Base-by-base conservation (phyloP, 1,140 invertebrate genomes). In the Armadillidium nasatum region DNA sequence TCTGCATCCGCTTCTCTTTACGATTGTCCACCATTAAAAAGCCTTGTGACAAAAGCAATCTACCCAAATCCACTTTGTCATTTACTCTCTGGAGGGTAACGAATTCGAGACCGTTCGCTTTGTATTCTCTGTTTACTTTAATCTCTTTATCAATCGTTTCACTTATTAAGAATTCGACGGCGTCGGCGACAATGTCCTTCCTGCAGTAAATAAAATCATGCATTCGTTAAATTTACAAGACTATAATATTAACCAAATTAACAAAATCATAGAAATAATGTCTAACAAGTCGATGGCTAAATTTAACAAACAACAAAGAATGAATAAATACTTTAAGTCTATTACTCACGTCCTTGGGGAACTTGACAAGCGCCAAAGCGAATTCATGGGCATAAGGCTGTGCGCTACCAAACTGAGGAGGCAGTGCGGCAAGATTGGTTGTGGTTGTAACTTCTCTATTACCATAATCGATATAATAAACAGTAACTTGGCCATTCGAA, bases 401-500 rank as follows among this genome's bases (percentile, higher is more conserved):
- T 44, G 95, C 90, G 19, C 86, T 84, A 4, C 87, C 85, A 81
- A 93, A 96, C 46, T 83, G 82, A 4, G 83, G 77, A 0, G 96
- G 95, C 69, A 99, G 85, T 19, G 88, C 85, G 43, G 94, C 94
- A 77, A 92, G 88, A 54, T 89, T 87, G 9, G 69, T 22, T 9
- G 75, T 22, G 15, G 72, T 67, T 10, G 75, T 80, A 6, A 76
- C 69, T 75, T 78, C 91, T 82, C 91, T 88, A 83, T 99, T 99
- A 80, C 97, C 97, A 85, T 97, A 99, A 85, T 99, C 97, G 81
- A 99, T 90, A 85, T 96, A 99, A 44, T 93, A 87, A 6, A 97
- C 90, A 69, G 87, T 87, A 68, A 90, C 89, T 80, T 91, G 85
- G 69, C 83, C 83, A 7, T 89, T 91, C 80, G 89, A 86, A 6